Percentiles rank a stretch among this genome's conserved stretches.
These are phyloP conservation scores for Pithys albifrons DNA, from an alignment of 2,113 vertebrate genomes.

Conservation along the genomic window DNA sequence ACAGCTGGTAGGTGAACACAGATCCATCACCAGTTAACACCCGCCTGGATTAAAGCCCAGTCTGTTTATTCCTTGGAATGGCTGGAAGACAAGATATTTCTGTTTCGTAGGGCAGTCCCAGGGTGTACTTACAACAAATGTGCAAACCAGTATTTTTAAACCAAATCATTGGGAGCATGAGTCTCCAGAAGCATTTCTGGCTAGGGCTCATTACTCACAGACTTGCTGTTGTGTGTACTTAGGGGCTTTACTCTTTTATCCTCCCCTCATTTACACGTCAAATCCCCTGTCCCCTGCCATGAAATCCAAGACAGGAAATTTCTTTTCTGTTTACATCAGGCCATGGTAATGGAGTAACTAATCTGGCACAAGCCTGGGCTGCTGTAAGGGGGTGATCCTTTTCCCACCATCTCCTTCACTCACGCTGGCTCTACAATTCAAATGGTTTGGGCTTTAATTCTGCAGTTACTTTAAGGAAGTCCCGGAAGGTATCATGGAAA, in stretches of 20 bases:
- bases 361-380: background rate
- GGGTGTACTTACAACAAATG: background rate
- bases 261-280: background rate
- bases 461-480: background rate
- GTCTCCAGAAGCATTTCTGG: background rate
- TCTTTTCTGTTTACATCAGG: conserved; percentile 13
- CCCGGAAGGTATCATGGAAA: background rate
- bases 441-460: background rate
- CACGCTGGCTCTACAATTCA: background rate
- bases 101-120: background rate
- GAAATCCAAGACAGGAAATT: conserved; percentile 21
- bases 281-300: background rate
- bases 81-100: background rate
- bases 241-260: background rate
- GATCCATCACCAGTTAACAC: background rate
- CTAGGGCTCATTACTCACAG: background rate
- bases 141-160: background rate
- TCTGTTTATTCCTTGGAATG: background rate
- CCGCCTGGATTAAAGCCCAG: background rate
- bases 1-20: background rate
- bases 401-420: background rate
- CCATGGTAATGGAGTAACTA: conserved; percentile 2
- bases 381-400: background rate
- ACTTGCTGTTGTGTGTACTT: background rate
- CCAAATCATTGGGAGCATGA: background rate